Evolutionary conservation across 2,888 invertebrate genomes (phyloP).

Genomic region (Aporophyla nigra): DNA sequence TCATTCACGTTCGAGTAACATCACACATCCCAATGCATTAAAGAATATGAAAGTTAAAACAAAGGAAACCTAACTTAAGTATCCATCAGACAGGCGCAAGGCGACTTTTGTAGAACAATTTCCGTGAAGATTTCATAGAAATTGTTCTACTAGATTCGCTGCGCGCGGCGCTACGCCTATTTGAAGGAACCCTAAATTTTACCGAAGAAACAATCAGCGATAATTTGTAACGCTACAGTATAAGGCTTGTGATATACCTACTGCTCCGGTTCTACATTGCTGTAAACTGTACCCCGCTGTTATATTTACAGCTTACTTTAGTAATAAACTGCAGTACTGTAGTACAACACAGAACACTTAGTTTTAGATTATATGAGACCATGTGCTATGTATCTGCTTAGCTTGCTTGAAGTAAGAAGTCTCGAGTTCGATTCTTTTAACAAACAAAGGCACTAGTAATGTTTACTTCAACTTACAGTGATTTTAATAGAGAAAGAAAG

Average conservation of each 20-base stretch:
- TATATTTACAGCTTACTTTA: constrained; percentile 4
- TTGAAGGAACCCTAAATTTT: too few relatives aligned
- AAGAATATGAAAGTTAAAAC: background rate
- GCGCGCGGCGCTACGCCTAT: too few relatives aligned
- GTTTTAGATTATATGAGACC: background rate
- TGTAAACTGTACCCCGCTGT: constrained; percentile 16
- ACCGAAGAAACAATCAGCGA: background rate
- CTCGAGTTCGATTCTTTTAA: background rate
- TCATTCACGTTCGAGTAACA: too few relatives aligned
- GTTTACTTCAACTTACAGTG: too few relatives aligned
- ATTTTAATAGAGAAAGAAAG: too few relatives aligned
- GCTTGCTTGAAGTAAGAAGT: background rate
- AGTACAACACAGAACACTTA: background rate
- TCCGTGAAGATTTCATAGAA: too few relatives aligned
- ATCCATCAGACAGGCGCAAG: too few relatives aligned
- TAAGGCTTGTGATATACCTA: background rate
- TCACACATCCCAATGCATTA: background rate
- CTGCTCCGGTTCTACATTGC: background rate
- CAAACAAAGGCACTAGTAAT: too few relatives aligned
- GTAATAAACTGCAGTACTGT: constrained; percentile 12
- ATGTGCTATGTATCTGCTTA: background rate
- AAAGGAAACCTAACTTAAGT: background rate
- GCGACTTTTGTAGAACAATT: too few relatives aligned
- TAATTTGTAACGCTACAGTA: background rate
- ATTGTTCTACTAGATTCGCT: too few relatives aligned